phyloP scores from a whole-genome alignment of 2,797 vertebrate species.

The Pithecia hirsuta region DNA sequence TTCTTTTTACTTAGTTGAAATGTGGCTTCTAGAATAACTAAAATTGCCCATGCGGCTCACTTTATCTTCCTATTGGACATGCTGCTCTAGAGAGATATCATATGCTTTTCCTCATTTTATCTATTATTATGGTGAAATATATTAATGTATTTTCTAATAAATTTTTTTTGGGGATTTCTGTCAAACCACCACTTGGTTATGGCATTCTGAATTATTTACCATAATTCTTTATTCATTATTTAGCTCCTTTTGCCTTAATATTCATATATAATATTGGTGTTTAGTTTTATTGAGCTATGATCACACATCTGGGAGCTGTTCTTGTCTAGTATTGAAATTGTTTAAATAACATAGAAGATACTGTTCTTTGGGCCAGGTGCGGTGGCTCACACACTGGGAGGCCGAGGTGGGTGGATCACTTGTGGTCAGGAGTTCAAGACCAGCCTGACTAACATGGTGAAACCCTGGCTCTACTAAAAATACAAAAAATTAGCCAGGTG shows the following conservation, averaged over 20 bases:
- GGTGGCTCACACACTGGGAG: not conserved
- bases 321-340: not conserved
- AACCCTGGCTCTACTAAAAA: not conserved
- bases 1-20: not conserved
- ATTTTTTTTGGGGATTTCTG: not conserved
- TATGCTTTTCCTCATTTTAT: not conserved
- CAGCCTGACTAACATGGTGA: not conserved
- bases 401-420: not conserved
- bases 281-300: not conserved
- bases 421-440: not conserved
- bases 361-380: too few relatives aligned
- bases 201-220: not conserved
- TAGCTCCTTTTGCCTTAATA: not conserved
- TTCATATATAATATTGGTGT: too few relatives aligned
- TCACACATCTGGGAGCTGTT: not conserved
- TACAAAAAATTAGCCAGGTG: too few relatives aligned
- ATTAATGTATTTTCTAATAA: not conserved
- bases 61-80: not conserved
- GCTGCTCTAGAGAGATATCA: not conserved
- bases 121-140: not conserved
- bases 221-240: not conserved
- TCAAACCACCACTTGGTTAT: not conserved
- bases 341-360: not conserved
- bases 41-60: not conserved
- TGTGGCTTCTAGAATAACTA: not conserved